Conservation (phyloP, 2,888 invertebrate species). For the Drosophila differens region DNA sequence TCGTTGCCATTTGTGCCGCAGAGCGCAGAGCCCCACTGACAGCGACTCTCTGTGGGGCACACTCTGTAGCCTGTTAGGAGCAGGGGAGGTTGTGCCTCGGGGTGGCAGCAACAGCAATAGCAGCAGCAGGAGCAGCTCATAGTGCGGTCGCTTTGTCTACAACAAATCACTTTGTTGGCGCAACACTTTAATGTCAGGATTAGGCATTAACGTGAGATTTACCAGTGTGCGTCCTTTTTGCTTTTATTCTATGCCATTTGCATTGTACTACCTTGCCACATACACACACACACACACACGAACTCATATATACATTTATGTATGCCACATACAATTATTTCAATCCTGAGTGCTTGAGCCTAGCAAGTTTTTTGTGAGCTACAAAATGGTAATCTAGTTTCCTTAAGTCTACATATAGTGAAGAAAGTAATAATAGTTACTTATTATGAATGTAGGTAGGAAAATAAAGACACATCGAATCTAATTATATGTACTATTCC, state of each 20-base stretch:
- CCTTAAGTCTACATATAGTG: slow-evolving; percentile 10
- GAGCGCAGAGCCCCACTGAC: slow-evolving; percentile 4
- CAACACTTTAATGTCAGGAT: slow-evolving; percentile 81
- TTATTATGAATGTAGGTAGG: not conserved
- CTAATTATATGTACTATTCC: not conserved
- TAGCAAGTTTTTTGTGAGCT: slow-evolving; percentile 1
- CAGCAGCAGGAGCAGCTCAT: slow-evolving; percentile 23
- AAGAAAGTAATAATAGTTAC: not conserved
- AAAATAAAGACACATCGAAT: not conserved
- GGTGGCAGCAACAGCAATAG: slow-evolving; percentile 5
- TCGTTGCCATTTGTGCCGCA: slow-evolving; percentile 54
- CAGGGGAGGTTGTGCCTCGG: not conserved
- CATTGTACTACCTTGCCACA: slow-evolving; percentile 38
- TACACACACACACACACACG: slow-evolving; percentile 4
- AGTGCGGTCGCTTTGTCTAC: slow-evolving; percentile 74
- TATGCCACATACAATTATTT: slow-evolving; percentile 43
- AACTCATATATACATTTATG: not conserved
- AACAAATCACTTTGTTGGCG: slow-evolving; percentile 79
- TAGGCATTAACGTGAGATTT: slow-evolving; percentile 79
- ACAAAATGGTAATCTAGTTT: slow-evolving; percentile 16
- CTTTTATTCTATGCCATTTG: slow-evolving; percentile 56
- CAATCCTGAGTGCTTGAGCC: slow-evolving; percentile 32
- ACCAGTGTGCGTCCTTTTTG: slow-evolving; percentile 45
- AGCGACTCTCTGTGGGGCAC: not conserved
- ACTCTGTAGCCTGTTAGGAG: not conserved